These are phyloP conservation scores for Daboia siamensis DNA, from an alignment of 2,113 vertebrate genomes.

Conservation along the genomic window DNA sequence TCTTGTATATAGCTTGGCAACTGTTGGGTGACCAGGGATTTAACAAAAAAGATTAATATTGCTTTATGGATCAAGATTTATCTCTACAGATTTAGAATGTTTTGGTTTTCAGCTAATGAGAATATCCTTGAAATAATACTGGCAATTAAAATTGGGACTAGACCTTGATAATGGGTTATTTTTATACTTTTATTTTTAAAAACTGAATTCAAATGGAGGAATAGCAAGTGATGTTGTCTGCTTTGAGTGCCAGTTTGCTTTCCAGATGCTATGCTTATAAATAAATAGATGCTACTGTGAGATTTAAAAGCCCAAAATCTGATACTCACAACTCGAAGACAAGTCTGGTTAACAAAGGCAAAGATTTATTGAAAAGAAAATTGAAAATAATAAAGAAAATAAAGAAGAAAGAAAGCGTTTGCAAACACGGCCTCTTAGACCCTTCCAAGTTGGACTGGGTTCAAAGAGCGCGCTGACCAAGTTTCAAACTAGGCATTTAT, in stretches of 20 bases:
- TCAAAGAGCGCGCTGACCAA: too few relatives aligned
- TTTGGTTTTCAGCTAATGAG: not conserved
- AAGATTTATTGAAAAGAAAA: too few relatives aligned
- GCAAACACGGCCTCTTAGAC: too few relatives aligned
- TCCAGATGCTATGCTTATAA: not conserved
- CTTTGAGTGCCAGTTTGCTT: not conserved
- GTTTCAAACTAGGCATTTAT: too few relatives aligned
- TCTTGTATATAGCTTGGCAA: not conserved
- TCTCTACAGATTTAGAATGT: not conserved
- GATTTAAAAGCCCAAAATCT: too few relatives aligned
- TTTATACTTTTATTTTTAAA: not conserved
- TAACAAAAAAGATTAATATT: not conserved
- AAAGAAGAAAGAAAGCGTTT: too few relatives aligned
- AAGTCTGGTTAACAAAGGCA: too few relatives aligned
- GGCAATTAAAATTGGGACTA: not conserved
- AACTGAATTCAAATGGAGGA: not conserved
- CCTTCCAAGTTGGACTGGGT: too few relatives aligned
- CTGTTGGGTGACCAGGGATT: not conserved
- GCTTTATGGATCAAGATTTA: not conserved
- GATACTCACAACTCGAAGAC: too few relatives aligned
- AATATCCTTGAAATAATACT: not conserved
- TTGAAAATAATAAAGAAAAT: too few relatives aligned
- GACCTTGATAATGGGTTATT: not conserved
- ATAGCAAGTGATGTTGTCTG: not conserved
- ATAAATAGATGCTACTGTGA: not conserved